Evolutionary conservation across 92 coral and sea anemone genomes (phyloP).

Genomic region (Isaurus tuberculatus): DNA sequence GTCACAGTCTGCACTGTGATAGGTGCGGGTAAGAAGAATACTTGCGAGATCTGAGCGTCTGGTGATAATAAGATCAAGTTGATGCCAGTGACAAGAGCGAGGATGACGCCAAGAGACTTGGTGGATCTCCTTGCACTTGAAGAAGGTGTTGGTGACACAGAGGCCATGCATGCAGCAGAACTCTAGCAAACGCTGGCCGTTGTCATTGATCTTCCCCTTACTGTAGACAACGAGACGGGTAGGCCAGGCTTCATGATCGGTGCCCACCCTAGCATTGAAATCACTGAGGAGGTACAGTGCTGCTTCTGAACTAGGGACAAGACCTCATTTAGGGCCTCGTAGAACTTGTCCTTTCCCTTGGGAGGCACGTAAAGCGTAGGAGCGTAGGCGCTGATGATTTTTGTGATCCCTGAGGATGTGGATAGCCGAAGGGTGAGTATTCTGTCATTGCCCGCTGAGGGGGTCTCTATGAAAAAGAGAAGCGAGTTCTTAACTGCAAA

Average conservation of each 20-base stretch:
- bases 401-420: constrained; percentile 1
- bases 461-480: constrained; percentile 6
- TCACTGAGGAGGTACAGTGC: constrained; percentile 43
- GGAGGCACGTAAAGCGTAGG: constrained; percentile 11
- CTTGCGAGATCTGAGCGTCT: neutral
- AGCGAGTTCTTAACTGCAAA: constrained; percentile 46
- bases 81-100: constrained; percentile 45
- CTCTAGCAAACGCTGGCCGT: neutral
- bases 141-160: constrained; percentile 24
- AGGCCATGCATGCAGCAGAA: constrained; percentile 32
- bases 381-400: neutral
- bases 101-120: constrained; percentile 58
- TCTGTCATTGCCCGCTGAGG: constrained; percentile 16
- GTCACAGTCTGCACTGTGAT: neutral
- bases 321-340: constrained; percentile 5
- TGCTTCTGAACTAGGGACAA: constrained; percentile 13
- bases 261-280: constrained; percentile 60
- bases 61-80: no score
- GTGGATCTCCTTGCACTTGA: constrained; percentile 20
- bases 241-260: constrained; percentile 6
- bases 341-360: constrained; percentile 44
- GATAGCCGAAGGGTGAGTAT: constrained; percentile 37
- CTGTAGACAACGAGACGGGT: neutral
- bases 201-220: constrained; percentile 33
- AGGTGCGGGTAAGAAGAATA: no score